Conservation (phyloP, 1,140 invertebrate genomes). For the Bombus breviceps region DNA sequence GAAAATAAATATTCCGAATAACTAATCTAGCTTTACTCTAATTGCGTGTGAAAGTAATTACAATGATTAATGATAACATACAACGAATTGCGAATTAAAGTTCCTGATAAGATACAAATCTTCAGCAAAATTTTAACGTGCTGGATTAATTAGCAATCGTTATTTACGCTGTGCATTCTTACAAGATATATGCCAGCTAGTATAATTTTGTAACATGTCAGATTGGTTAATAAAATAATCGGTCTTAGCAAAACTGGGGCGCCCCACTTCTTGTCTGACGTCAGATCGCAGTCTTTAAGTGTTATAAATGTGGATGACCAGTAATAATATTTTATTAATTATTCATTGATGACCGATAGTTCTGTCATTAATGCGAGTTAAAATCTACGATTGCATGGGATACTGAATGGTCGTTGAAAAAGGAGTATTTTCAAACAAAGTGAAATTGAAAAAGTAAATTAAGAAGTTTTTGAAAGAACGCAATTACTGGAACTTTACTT, state of each 20-base stretch:
- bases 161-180: not conserved
- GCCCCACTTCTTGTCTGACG: constrained; percentile 12
- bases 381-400: too few species aligned
- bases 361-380: not conserved
- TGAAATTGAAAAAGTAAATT: not conserved
- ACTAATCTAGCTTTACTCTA: not conserved
- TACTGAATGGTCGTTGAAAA: not conserved
- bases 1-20: not conserved
- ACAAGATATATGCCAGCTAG: not conserved
- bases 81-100: not conserved
- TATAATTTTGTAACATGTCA: not conserved
- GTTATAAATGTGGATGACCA: not conserved
- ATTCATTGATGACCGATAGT: not conserved
- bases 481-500: not conserved
- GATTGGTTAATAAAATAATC: constrained; percentile 21
- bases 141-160: not conserved
- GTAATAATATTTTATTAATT: constrained; percentile 24
- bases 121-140: not conserved
- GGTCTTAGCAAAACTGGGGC: not conserved
- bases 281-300: constrained; percentile 3
- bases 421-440: too few species aligned
- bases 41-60: not conserved
- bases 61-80: not conserved
- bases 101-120: not conserved
- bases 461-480: not conserved